Conservation (phyloP, 2,113 vertebrate genomes). For the Dipodomys ordii region DNA sequence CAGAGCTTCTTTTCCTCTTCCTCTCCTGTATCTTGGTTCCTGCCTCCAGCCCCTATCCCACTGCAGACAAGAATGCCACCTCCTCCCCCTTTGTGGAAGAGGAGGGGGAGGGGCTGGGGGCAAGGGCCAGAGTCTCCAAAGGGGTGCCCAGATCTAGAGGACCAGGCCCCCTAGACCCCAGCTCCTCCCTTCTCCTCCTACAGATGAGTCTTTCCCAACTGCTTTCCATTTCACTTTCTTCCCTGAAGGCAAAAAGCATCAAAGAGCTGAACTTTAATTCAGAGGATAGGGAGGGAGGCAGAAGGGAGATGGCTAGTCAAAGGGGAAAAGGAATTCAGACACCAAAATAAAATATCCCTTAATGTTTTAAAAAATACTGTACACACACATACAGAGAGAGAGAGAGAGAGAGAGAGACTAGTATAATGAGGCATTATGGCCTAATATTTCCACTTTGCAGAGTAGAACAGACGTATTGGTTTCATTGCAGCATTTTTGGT, state of each 20-base stretch:
- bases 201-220: not conserved
- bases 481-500: fast-evolving
- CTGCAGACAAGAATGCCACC: fast-evolving
- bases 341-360: not conserved
- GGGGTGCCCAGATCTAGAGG: not conserved
- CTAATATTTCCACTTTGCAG: not conserved
- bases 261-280: conserved; percentile 1
- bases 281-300: not conserved
- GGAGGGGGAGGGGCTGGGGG: fast-evolving
- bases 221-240: not conserved
- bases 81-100: not conserved
- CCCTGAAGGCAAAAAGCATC: not conserved
- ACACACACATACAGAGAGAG: not conserved
- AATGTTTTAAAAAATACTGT: not conserved
- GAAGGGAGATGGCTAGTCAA: not conserved
- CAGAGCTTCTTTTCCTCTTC: not conserved
- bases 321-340: not conserved
- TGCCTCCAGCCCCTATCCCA: fast-evolving
- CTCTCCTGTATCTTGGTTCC: not conserved
- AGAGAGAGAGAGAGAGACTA: too few species aligned
- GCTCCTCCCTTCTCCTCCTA: not conserved
- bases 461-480: fast-evolving
- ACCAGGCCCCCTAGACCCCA: not conserved
- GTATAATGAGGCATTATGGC: too few species aligned
- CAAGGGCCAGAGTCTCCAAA: fast-evolving